Percentiles rank a stretch among this genome's conserved stretches.
phyloP scores from a whole-genome alignment of 2,888 invertebrate genomes.

The Yponomeuta evonymella region DNA sequence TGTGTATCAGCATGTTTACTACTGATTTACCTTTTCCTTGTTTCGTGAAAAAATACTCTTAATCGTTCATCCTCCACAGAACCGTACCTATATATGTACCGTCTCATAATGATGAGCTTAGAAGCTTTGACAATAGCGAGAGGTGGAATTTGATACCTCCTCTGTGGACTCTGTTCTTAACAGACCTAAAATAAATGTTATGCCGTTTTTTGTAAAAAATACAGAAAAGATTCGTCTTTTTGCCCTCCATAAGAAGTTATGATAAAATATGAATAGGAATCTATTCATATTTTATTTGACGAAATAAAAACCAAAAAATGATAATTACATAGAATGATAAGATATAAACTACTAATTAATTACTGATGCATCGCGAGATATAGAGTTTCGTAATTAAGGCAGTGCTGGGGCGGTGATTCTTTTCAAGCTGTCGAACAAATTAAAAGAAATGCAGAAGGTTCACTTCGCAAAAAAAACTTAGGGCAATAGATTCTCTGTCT shows the following conservation, averaged over 20 bases:
- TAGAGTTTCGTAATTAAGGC: not conserved
- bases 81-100: no score
- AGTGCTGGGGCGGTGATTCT: not conserved
- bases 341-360: not conserved
- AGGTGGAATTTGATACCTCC: no score
- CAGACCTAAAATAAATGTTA: no score
- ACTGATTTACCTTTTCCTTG: slow-evolving; percentile 13
- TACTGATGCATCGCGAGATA: slow-evolving; percentile 1
- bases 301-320: not conserved
- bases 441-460: not conserved
- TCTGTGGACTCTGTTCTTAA: no score
- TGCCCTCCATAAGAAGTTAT: no score
- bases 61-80: no score
- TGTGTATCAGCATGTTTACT: slow-evolving; percentile 6
- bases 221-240: no score
- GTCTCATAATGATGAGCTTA: no score
- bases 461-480: not conserved
- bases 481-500: not conserved
- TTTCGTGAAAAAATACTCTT: no score
- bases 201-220: no score
- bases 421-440: not conserved
- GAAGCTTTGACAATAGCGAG: no score
- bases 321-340: not conserved
- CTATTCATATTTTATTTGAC: slow-evolving; percentile 12
- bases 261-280: not conserved